These are phyloP conservation scores for Hipparchia semele DNA, from an alignment of 2,888 invertebrate species.

Conservation along the genomic window DNA sequence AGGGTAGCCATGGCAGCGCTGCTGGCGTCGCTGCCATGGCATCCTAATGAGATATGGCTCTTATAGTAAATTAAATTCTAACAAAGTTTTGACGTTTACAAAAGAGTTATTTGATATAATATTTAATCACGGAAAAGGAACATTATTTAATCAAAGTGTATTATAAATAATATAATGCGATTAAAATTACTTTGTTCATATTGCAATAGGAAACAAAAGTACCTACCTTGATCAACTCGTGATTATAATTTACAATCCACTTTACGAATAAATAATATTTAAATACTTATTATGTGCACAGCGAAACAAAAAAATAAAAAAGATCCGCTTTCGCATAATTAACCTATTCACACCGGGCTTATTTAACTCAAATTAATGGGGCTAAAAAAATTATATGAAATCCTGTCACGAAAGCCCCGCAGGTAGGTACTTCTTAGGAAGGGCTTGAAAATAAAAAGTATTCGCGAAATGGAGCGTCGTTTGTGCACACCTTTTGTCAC, in stretches of 20 bases:
- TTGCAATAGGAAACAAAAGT: not conserved
- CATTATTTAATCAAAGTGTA: not conserved
- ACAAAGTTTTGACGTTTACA: not conserved
- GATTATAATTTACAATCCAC: too few species aligned
- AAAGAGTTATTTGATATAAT: not conserved
- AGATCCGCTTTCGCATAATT: constrained; percentile 33
- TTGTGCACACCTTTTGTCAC: constrained; percentile 46
- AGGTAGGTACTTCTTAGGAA: constrained; percentile 28
- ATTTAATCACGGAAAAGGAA: not conserved
- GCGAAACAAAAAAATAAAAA: constrained; percentile 10
- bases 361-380: constrained; percentile 23
- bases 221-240: not conserved
- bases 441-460: constrained; percentile 40
- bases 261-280: not conserved
- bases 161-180: not conserved
- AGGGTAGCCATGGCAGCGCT: too few species aligned
- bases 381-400: constrained; percentile 32
- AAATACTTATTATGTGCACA: too few species aligned
- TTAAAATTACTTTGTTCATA: not conserved
- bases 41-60: too few species aligned
- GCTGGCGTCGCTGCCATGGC: too few species aligned
- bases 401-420: constrained; percentile 29
- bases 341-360: constrained; percentile 34
- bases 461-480: constrained; percentile 52
- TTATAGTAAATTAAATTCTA: not conserved